Conservation (phyloP, 2,888 invertebrate species). For the Rutpela maculata region DNA sequence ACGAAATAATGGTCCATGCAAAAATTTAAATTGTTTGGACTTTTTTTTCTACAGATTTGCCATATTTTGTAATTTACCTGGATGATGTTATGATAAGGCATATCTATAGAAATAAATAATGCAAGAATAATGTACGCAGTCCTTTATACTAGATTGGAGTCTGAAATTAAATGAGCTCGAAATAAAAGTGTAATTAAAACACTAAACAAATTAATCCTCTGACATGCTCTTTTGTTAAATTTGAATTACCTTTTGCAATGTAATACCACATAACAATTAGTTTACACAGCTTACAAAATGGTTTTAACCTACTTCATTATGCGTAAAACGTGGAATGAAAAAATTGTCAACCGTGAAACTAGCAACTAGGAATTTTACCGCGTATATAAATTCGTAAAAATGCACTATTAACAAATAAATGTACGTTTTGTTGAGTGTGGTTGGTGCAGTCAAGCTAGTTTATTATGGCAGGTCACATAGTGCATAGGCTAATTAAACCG, state of each 20-base stretch:
- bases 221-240: slow-evolving; percentile 7
- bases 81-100: too few relatives aligned
- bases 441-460: background rate
- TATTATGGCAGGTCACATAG: too few relatives aligned
- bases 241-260: background rate
- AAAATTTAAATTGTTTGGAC: too few relatives aligned
- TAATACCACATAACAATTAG: slow-evolving; percentile 11
- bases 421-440: background rate
- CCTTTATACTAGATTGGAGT: background rate
- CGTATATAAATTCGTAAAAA: background rate
- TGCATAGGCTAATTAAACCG: too few relatives aligned
- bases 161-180: background rate
- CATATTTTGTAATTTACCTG: too few relatives aligned
- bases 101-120: too few relatives aligned
- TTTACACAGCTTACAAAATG: slow-evolving; percentile 10
- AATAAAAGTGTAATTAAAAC: background rate
- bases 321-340: background rate
- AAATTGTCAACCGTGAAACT: background rate
- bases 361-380: background rate
- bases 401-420: background rate
- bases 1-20: too few relatives aligned
- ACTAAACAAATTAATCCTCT: background rate
- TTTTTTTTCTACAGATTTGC: too few relatives aligned
- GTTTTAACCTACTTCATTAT: background rate
- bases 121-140: too few relatives aligned